Evolutionary conservation across 2,888 invertebrate species (phyloP).

Genomic region (Lepetodrilus schrolli): DNA sequence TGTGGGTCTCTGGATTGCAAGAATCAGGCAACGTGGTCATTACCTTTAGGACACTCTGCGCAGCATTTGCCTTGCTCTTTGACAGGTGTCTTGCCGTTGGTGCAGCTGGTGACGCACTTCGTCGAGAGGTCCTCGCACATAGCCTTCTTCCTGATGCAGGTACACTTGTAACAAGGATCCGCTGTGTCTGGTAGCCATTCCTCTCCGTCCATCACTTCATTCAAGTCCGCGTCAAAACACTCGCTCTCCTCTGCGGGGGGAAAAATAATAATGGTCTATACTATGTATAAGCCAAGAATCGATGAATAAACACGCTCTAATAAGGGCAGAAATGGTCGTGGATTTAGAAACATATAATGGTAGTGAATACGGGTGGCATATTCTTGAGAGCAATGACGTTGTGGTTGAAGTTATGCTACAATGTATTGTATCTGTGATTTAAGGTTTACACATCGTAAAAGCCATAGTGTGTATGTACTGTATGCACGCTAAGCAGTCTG

Average conservation of each 20-base stretch:
- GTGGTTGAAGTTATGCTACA: neutral
- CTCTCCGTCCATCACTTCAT: conserved; percentile 31
- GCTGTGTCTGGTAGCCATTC: conserved; percentile 35
- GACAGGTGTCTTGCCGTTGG: conserved; percentile 7
- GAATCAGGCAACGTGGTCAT: neutral
- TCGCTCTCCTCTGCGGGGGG: conserved; percentile 1
- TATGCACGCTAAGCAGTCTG: no score
- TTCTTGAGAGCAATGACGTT: neutral
- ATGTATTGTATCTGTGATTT: neutral
- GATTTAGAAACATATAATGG: neutral
- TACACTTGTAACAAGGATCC: conserved; percentile 42
- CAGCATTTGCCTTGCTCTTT: neutral
- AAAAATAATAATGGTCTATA: neutral
- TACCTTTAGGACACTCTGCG: neutral
- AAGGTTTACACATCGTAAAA: no score
- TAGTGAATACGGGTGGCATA: neutral
- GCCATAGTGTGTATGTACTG: no score
- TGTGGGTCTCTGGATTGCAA: no score
- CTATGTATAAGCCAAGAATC: neutral
- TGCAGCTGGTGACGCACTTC: conserved; percentile 33
- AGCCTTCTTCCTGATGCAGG: conserved; percentile 34
- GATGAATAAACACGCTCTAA: no score
- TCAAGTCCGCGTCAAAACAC: neutral
- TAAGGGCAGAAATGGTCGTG: no score
- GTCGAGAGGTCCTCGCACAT: conserved; percentile 29